Conservation (phyloP, 2,888 invertebrate species). For the Agrotis clavis region DNA sequence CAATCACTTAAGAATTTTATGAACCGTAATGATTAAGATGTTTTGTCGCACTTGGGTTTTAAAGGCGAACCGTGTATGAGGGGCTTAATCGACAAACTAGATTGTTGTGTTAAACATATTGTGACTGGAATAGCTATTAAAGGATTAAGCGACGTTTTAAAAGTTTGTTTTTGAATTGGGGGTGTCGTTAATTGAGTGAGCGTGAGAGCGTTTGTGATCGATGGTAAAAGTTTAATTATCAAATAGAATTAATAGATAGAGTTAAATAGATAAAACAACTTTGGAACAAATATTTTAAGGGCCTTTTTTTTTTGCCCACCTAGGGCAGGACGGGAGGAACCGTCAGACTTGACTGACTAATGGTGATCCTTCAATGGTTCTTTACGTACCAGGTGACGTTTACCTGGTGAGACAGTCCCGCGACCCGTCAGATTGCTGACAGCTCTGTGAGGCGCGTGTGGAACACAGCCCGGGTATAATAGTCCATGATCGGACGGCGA, state of each 20-base stretch:
- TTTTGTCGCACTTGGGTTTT: constrained; percentile 85
- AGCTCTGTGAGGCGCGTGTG: no score
- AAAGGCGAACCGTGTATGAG: constrained; percentile 73
- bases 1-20: constrained; percentile 91
- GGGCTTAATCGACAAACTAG: constrained; percentile 67
- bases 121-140: constrained; percentile 88
- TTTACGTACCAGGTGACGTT: no score
- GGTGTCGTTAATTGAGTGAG: constrained; percentile 59
- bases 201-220: constrained; percentile 37
- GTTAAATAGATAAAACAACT: no score
- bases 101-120: constrained; percentile 84
- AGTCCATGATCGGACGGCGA: no score
- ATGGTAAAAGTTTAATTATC: background rate
- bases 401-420: no score
- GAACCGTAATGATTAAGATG: constrained; percentile 91
- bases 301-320: no score
- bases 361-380: no score
- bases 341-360: no score
- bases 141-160: constrained; percentile 79
- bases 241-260: background rate
- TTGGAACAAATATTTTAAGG: no score
- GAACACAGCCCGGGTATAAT: no score
- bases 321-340: no score
- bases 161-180: constrained; percentile 58
- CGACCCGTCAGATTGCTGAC: no score